phyloP scores from a whole-genome alignment of 2,797 vertebrate species.

The Capromys pilorides region DNA sequence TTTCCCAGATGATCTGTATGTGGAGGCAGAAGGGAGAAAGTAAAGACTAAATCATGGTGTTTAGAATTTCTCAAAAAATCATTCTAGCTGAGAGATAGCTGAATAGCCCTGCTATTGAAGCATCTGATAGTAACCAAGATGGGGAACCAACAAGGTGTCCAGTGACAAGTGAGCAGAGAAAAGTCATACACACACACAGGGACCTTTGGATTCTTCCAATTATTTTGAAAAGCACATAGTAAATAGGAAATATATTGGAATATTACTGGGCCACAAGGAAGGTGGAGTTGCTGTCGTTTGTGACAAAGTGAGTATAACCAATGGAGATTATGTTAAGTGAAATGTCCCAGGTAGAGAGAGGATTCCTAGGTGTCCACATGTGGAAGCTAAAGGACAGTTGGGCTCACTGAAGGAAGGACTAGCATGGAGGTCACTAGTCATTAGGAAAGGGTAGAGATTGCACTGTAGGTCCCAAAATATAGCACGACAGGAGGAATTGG shows the following conservation, averaged over 20 bases:
- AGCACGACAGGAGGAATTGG: no score
- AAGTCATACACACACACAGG: no score
- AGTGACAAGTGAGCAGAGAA: neutral
- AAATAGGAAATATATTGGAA: neutral
- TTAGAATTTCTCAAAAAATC: constrained; percentile 44
- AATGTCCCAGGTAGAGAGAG: neutral
- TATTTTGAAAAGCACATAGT: no score
- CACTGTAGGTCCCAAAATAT: neutral
- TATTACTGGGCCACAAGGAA: neutral
- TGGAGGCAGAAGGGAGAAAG: constrained; percentile 23
- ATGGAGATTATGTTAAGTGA: neutral
- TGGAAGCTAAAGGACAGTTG: neutral
- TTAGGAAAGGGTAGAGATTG: neutral
- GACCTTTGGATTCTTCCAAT: no score
- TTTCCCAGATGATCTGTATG: neutral
- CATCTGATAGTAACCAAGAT: neutral
- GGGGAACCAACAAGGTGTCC: neutral
- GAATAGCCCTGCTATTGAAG: neutral
- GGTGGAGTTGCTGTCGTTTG: neutral
- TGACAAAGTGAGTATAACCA: no score
- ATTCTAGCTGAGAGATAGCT: neutral
- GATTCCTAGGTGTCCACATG: neutral
- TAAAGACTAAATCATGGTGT: neutral
- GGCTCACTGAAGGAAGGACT: neutral
- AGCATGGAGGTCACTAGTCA: neutral